Evolutionary conservation across 2,888 invertebrate genomes (phyloP), one percentile per base, ranked within the genome.

Genomic region (Ormyrus labotus): DNA sequence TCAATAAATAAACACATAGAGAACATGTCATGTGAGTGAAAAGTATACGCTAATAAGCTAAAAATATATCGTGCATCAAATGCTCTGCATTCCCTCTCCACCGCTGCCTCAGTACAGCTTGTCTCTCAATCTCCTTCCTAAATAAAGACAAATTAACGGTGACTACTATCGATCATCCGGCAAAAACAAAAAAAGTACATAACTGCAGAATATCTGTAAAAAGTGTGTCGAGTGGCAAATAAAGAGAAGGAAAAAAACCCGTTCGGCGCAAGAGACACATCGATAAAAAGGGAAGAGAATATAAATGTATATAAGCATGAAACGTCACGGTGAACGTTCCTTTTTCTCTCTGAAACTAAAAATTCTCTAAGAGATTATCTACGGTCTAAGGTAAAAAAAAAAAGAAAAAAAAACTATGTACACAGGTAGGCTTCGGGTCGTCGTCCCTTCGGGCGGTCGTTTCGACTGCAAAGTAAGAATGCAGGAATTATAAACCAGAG

Each of bases 31-130:
- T 60, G 48, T 51, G 55, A 73, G 60, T 81, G 13, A 74, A 70
- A 77, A 70, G 47, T 74, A 60, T 61, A 78, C 19, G 70, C 81
- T 78, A 81, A 78, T 69, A 78, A 81, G 81, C 81, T 81, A 70
- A 45, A 67, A 74, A 55, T 63, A 6, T 61, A 74, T 69, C 81
- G 81, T 81, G 81, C 81, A 81, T 55, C 48, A 71, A 69, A 77
- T 34, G n/a, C 58, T 9, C 48, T 65, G 70, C 10, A 50, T 50
- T 19, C 34, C 61, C 60, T 60, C 50, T 50, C 60, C 50, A 6
- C 55, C 61, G 34, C 48, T 60, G 60, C 45, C 45, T 13, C 50
- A 2, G 19, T 53, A 60, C 47, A 70, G 50, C 71, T n/a, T n/a
- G 60, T 34, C 61, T 51, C 53, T 60, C 34, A 34, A 34, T 34